phyloP scores from a whole-genome alignment of 2,797 vertebrate species.

The Sebastes matsubarae region DNA sequence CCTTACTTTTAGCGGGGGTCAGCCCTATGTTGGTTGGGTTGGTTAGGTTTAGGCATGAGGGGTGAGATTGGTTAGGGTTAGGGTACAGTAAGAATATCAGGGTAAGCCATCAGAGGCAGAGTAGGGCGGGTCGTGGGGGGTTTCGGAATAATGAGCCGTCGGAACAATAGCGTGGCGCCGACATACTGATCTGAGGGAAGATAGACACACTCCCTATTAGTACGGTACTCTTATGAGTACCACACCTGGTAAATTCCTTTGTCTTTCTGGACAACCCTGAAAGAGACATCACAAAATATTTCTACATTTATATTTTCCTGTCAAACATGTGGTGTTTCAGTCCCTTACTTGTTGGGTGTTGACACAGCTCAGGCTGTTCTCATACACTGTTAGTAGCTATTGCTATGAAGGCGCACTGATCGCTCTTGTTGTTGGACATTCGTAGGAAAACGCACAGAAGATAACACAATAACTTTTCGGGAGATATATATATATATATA shows the following conservation, averaged over 20 bases:
- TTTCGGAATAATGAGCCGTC: neutral
- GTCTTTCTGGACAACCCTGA: neutral
- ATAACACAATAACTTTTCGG: too few relatives aligned
- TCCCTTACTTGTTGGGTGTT: too few relatives aligned
- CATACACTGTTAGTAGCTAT: neutral
- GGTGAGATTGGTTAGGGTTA: neutral
- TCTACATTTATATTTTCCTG: neutral
- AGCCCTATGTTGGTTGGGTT: neutral
- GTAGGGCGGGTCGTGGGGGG: neutral
- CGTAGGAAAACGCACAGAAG: too few relatives aligned
- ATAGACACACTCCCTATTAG: neutral
- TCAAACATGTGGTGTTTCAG: neutral
- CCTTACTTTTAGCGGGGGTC: neutral
- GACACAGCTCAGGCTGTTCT: neutral
- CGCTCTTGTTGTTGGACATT: neutral
- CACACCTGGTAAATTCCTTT: accelerated
- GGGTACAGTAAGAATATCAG: neutral
- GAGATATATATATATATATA: too few relatives aligned
- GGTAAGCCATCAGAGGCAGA: neutral
- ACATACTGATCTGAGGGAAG: neutral
- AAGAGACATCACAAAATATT: neutral
- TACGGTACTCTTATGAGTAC: neutral
- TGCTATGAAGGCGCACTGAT: neutral
- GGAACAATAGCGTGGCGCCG: accelerated
- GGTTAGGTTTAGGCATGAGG: neutral